A percentile compares a stretch with the other conserved stretches of the same genome.
phyloP scores from a whole-genome alignment of 2,888 invertebrate genomes.

The Thysanoteuthis rhombus region DNA sequence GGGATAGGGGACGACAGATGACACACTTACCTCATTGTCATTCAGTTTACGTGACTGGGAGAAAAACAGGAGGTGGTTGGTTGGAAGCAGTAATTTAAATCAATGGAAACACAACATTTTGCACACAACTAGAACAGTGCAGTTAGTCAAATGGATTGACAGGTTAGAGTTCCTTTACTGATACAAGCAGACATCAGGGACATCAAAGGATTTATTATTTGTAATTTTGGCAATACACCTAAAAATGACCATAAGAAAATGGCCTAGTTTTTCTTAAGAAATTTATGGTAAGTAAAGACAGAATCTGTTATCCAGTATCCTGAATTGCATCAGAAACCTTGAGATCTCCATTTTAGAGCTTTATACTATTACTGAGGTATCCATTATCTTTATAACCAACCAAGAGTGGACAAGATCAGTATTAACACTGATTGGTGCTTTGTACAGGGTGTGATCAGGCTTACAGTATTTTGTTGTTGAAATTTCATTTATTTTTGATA shows the following conservation, averaged over 20 bases:
- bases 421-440: background rate
- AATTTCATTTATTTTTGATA: too few species aligned
- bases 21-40: slow-evolving; percentile 32
- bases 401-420: background rate
- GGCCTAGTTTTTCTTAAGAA: background rate
- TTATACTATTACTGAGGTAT: background rate
- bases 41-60: slow-evolving; percentile 33
- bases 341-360: background rate
- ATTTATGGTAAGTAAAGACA: background rate
- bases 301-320: background rate
- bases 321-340: background rate
- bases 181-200: background rate
- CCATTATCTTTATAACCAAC: background rate
- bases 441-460: background rate
- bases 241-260: background rate
- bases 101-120: slow-evolving; percentile 13
- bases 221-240: background rate
- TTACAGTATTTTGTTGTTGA: background rate
- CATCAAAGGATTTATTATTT: background rate
- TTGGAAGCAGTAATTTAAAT: slow-evolving; percentile 29
- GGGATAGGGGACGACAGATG: slow-evolving; percentile 12
- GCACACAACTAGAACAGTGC: background rate
- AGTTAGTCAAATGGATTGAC: background rate
- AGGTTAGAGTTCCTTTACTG: background rate
- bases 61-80: background rate